A percentile compares a stretch with the other conserved stretches of the same genome.
phyloP scores from a whole-genome alignment of 1,140 invertebrate genomes.

The Drosophila gunungcola region DNA sequence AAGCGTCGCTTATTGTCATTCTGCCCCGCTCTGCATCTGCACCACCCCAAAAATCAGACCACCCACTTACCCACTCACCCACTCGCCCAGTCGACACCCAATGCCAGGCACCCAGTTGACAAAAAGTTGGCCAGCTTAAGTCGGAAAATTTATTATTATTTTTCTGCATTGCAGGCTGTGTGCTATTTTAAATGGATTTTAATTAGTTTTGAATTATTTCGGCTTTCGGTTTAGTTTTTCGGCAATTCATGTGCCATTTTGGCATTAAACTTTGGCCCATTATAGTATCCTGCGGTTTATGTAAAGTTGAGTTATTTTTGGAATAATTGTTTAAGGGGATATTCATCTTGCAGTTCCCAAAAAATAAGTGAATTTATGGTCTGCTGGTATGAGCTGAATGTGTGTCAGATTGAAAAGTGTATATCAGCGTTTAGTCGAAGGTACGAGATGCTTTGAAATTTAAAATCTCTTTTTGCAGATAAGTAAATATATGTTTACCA shows the following conservation, averaged over 20 bases:
- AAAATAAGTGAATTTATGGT: not conserved
- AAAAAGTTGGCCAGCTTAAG: slow-evolving; percentile 51
- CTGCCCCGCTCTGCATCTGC: not conserved
- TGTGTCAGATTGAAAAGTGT: not conserved
- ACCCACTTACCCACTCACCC: not conserved
- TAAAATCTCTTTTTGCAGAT: too few species aligned
- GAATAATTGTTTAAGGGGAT: slow-evolving; percentile 14
- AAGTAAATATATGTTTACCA: too few species aligned
- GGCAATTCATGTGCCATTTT: slow-evolving; percentile 38
- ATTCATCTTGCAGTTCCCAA: not conserved
- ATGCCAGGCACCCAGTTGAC: slow-evolving; percentile 6
- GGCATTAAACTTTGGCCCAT: slow-evolving; percentile 47
- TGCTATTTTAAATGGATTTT: slow-evolving; percentile 62
- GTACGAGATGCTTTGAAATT: too few species aligned
- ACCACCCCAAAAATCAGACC: not conserved
- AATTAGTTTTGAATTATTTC: slow-evolving; percentile 66
- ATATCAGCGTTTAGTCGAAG: not conserved
- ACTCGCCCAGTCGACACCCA: not conserved
- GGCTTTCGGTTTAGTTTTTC: slow-evolving; percentile 33
- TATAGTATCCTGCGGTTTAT: slow-evolving; percentile 38
- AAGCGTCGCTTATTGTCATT: slow-evolving; percentile 48
- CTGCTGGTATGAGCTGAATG: not conserved
- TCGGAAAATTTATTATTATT: slow-evolving; percentile 63
- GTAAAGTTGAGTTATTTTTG: slow-evolving; percentile 26
- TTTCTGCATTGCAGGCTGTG: slow-evolving; percentile 48